Percentiles rank a stretch among this genome's conserved stretches.
These are phyloP conservation scores for Alloscopus bannaensis DNA, from an alignment of 2,888 invertebrate genomes.

Conservation along the genomic window DNA sequence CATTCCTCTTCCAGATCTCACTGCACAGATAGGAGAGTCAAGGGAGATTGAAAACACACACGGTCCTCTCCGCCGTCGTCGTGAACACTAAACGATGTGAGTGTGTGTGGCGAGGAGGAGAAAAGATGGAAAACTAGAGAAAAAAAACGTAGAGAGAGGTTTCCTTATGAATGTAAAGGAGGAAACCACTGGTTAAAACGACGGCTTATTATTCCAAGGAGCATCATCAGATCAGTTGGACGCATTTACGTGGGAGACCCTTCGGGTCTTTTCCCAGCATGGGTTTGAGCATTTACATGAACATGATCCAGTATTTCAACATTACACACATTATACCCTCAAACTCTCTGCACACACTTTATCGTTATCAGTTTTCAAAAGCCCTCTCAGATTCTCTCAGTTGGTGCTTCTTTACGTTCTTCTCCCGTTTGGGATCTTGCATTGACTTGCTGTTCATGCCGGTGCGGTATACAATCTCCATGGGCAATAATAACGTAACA, in stretches of 20 bases:
- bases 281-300: constrained; percentile 69
- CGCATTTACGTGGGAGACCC: constrained; percentile 63
- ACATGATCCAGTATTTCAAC: constrained; percentile 62
- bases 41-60: background rate
- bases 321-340: constrained; percentile 36
- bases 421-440: background rate
- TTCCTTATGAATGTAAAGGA: background rate
- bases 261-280: constrained; percentile 70
- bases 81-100: too few species aligned
- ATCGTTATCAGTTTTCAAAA: constrained; percentile 56
- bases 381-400: constrained; percentile 18
- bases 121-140: constrained; percentile 12
- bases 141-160: constrained; percentile 15
- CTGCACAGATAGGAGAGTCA: background rate
- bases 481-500: too few species aligned
- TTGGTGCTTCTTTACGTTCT: too few species aligned
- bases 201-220: constrained; percentile 45
- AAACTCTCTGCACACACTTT: constrained; percentile 61
- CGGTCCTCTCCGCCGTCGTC: background rate
- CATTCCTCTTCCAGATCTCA: constrained; percentile 29
- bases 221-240: constrained; percentile 60
- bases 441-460: background rate
- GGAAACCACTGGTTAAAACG: constrained; percentile 48
- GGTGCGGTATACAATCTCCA: constrained; percentile 7
- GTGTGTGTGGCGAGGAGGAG: constrained; percentile 2